Base-by-base conservation (phyloP, 92 coral and sea anemone species). In the Zoanthus solanderi region DNA sequence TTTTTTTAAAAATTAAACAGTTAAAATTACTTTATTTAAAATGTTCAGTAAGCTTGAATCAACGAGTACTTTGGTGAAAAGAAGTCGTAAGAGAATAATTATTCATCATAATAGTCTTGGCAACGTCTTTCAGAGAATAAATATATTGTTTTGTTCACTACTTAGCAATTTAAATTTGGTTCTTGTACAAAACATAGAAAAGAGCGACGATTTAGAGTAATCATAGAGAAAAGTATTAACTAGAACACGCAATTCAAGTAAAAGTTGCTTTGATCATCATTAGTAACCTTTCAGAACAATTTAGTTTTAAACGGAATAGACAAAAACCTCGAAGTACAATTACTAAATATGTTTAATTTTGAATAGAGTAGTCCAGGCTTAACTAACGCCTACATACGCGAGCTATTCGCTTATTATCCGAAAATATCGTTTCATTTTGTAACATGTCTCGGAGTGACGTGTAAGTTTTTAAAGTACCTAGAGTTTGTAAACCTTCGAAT, bases 301-400 rank as follows among this genome's bases (percentile, higher is more conserved):
- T 17, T 74, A 18, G 23, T 34, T 29, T 71, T 71, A 7, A 63
- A 5, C 65, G n/a, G 69, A 4, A 23, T 9, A 37, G 77, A 5
- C 42, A 53, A 46, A 11, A 46, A 73, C 14, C 52, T 23, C 15
- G 1, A 23, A 9, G 45, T 11, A 69, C 42, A 69, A 32, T 30
- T 17, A 69, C 3, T n/a, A 10, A 45, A 17, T 44, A 3, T 44
- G 78, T 17, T 42, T 42, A 5, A n/a, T n/a, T 63, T 17, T 63
- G 9, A 53, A 6, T 4, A 28, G n/a, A 13, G 0, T 48, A 14
- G 29, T 11, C 68, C 14, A 29, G 9, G 47, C 82, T 67, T 54
- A 28, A 12, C 65, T 76, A 76, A 77, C 81, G 81, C 67, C 66
- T 77, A 53, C 82, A 56, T 53, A 17, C 56, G 14, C 23, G 8